Conservation (phyloP, 2,113 vertebrate species). For the Scalopus aquaticus region DNA sequence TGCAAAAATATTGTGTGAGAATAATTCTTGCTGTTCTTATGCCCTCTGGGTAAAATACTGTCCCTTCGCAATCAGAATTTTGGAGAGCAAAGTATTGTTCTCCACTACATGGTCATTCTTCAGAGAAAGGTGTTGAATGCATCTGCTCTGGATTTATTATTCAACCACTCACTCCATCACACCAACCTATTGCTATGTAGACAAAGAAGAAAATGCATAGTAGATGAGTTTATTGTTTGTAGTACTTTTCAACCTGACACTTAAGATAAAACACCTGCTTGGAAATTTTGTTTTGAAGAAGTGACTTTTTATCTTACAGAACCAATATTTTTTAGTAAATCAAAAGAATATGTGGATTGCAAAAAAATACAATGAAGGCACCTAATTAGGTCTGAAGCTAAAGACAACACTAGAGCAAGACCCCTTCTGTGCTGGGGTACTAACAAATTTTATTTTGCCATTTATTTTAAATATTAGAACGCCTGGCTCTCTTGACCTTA, state of each 20-base stretch:
- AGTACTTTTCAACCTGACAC: slow-evolving; percentile 1
- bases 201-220: slow-evolving; percentile 23
- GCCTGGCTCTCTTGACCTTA: neutral
- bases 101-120: neutral
- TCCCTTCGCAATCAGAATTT: neutral
- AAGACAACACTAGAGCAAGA: neutral
- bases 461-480: slow-evolving; percentile 34
- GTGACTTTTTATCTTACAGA: neutral
- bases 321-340: neutral
- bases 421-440: neutral
- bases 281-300: slow-evolving; percentile 25
- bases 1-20: slow-evolving; percentile 4
- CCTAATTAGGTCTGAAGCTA: neutral
- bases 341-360: neutral
- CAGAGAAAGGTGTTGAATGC: neutral
- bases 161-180: neutral
- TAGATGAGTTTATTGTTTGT: slow-evolving; percentile 36
- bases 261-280: neutral
- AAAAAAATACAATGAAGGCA: neutral
- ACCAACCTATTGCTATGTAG: neutral
- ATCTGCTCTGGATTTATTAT: slow-evolving; percentile 3
- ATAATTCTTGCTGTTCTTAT: slow-evolving; percentile 16
- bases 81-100: neutral
- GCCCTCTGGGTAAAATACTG: neutral
- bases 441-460: neutral